phyloP scores from a whole-genome alignment of 1,140 invertebrate species.

The Bombus terrestris region DNA sequence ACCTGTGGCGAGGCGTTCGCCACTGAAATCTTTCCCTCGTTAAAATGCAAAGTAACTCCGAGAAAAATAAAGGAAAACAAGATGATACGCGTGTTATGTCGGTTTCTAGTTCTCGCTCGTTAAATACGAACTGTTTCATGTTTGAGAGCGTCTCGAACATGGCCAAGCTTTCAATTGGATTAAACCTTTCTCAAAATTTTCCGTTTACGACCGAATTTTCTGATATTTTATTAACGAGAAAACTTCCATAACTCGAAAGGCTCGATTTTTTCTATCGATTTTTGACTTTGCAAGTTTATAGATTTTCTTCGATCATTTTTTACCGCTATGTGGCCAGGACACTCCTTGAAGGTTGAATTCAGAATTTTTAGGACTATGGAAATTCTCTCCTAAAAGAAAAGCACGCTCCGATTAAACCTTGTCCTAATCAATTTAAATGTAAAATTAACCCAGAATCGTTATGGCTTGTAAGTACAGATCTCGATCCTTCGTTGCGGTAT shows the following conservation, averaged over 20 bases:
- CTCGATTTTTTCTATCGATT: no score
- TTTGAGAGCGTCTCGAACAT: neutral
- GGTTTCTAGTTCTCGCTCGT: neutral
- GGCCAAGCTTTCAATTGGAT: neutral
- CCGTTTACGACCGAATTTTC: neutral
- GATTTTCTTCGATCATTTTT: neutral
- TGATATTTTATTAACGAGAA: neutral
- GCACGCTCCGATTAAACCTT: no score
- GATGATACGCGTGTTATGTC: neutral
- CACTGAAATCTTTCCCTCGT: neutral
- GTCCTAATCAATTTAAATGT: no score
- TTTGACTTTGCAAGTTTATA: neutral
- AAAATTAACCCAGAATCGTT: no score
- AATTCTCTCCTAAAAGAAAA: neutral
- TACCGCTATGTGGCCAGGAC: neutral
- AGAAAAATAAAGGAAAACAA: conserved; percentile 3
- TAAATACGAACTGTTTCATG: neutral
- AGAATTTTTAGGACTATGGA: neutral
- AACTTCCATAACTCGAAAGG: neutral
- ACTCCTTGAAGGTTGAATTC: no score
- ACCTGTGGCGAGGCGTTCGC: conserved; percentile 6
- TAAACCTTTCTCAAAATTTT: neutral
- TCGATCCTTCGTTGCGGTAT: no score
- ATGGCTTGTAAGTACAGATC: no score
- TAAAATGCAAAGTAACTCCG: conserved; percentile 28